phyloP scores from a whole-genome alignment of 1,140 invertebrate genomes.

The Batillaria attramentaria region DNA sequence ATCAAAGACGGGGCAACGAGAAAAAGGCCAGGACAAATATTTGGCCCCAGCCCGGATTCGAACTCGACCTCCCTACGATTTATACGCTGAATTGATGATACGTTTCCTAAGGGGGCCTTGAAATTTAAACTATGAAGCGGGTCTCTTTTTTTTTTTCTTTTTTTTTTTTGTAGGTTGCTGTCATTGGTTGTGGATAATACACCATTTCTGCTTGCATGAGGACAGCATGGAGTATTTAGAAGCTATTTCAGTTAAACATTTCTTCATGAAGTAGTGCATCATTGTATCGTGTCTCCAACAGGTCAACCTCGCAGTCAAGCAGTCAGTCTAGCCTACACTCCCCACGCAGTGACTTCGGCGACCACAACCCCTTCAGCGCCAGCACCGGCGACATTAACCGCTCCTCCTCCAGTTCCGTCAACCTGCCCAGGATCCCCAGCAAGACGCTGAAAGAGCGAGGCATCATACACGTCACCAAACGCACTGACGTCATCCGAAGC shows the following conservation, averaged over 20 bases:
- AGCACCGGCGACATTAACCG: not conserved
- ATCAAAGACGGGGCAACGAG: too few species aligned
- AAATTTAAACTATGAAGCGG: not conserved
- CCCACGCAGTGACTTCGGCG: not conserved
- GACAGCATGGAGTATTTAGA: too few species aligned
- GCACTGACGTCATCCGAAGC: not conserved
- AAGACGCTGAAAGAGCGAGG: constrained; percentile 19
- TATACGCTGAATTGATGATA: too few species aligned
- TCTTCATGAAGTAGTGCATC: not conserved
- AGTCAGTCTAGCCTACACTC: constrained; percentile 17
- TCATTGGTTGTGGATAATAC: too few species aligned
- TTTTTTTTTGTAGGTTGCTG: too few species aligned
- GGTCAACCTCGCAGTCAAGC: constrained; percentile 14
- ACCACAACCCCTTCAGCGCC: not conserved
- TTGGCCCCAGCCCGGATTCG: too few species aligned
- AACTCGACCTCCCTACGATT: too few species aligned
- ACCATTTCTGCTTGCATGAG: too few species aligned
- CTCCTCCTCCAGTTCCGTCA: not conserved
- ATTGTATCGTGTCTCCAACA: not conserved
- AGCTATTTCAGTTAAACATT: too few species aligned
- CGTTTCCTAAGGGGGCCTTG: too few species aligned
- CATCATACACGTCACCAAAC: not conserved
- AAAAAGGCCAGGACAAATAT: too few species aligned
- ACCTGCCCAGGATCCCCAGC: constrained; percentile 29
- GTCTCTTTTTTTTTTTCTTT: not conserved